A percentile compares a stretch with the other conserved stretches of the same genome.
Evolutionary conservation across 2,888 invertebrate genomes (phyloP).

Genomic region (Agrotis clavis): DNA sequence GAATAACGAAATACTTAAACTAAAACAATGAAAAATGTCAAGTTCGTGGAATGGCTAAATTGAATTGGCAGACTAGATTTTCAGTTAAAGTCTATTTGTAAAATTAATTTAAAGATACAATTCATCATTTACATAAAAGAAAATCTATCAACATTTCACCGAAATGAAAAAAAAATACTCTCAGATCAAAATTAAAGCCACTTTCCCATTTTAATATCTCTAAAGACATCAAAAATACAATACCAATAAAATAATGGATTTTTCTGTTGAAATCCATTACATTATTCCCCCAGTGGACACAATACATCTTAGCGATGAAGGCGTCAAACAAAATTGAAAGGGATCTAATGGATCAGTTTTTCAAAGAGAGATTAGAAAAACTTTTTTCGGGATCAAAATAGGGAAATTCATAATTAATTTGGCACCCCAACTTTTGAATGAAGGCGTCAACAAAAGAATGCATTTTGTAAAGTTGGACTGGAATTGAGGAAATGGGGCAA

Average conservation of each 20-base stretch:
- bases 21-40: accelerated
- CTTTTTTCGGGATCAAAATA: constrained; percentile 66
- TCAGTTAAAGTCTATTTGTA: not conserved
- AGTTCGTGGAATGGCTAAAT: not conserved
- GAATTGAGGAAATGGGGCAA: constrained; percentile 37
- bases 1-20: not conserved
- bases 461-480: constrained; percentile 48
- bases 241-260: constrained; percentile 65
- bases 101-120: no score
- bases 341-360: constrained; percentile 75
- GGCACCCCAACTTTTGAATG: constrained; percentile 64
- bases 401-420: constrained; percentile 75
- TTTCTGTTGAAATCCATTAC: constrained; percentile 60
- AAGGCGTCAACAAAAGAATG: constrained; percentile 50
- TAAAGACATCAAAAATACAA: constrained; percentile 42
- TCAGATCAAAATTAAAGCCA: constrained; percentile 17
- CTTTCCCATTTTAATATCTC: constrained; percentile 19
- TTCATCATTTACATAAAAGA: not conserved
- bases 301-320: constrained; percentile 67
- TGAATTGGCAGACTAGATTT: not conserved
- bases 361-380: constrained; percentile 72
- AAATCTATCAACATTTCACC: not conserved
- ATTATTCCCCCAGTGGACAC: constrained; percentile 64
- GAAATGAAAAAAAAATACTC: not conserved
- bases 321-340: constrained; percentile 72